These are phyloP conservation scores for Athripsodes cinereus DNA, from an alignment of 2,888 invertebrate genomes.

Conservation along the genomic window DNA sequence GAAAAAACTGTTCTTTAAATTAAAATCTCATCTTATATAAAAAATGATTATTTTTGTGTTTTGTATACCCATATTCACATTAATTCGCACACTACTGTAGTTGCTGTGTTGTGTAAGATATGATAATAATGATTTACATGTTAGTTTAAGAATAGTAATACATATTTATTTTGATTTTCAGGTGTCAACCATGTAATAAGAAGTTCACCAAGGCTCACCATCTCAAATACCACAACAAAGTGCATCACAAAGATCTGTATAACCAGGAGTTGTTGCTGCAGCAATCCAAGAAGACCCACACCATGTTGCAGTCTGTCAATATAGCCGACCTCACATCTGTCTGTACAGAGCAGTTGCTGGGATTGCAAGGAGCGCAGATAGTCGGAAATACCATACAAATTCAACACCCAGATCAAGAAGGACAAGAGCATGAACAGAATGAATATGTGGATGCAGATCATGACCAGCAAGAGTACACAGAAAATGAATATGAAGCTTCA, in stretches of 20 bases:
- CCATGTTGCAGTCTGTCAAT: constrained; percentile 18
- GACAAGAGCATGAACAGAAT: background rate
- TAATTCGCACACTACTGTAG: too few relatives aligned
- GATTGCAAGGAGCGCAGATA: constrained; percentile 11
- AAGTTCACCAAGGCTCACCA: constrained; percentile 50
- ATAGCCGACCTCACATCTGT: constrained; percentile 21
- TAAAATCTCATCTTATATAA: too few relatives aligned
- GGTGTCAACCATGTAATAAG: constrained; percentile 46
- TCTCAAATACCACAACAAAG: constrained; percentile 49
- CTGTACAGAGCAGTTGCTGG: constrained; percentile 24
- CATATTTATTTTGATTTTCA: too few relatives aligned
- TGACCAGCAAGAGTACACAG: constrained; percentile 1
- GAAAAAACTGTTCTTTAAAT: too few relatives aligned
- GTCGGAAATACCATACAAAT: constrained; percentile 9
- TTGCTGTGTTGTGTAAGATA: too few relatives aligned
- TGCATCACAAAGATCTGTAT: constrained; percentile 49
- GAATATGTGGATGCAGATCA: background rate
- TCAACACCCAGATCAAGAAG: constrained; percentile 4
- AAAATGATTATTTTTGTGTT: too few relatives aligned
- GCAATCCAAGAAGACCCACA: constrained; percentile 41
- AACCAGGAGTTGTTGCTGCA: constrained; percentile 43
- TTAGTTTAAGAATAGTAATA: too few relatives aligned
- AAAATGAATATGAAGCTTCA: constrained; percentile 5
- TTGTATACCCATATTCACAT: too few relatives aligned
- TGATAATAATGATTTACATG: too few relatives aligned